phyloP scores from a whole-genome alignment of 2,113 vertebrate species.

The Caranx melampygus region DNA sequence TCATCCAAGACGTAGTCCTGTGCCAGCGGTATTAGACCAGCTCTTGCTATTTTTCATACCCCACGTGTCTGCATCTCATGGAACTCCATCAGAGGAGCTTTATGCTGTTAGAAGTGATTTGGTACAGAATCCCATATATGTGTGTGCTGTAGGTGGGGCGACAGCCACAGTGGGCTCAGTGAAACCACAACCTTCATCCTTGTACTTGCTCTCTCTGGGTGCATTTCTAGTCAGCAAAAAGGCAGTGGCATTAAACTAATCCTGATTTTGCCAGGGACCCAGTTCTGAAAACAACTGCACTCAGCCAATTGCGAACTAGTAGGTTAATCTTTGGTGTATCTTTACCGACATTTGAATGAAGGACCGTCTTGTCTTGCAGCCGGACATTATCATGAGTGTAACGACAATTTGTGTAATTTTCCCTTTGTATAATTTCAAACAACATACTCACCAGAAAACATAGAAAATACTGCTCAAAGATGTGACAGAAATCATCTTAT shows the following conservation, averaged over 20 bases:
- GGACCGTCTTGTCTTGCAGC: background rate
- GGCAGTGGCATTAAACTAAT: background rate
- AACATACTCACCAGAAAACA: background rate
- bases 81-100: slow-evolving; percentile 26
- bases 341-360: background rate
- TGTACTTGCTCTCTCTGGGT: slow-evolving; percentile 1
- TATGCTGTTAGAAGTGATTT: slow-evolving; percentile 46
- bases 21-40: slow-evolving; percentile 7
- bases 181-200: slow-evolving; percentile 29
- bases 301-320: background rate
- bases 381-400: too few relatives aligned
- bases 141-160: slow-evolving; percentile 12
- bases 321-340: background rate
- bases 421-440: background rate
- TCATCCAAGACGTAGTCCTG: slow-evolving; percentile 35
- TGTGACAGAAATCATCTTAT: background rate
- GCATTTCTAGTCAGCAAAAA: slow-evolving; percentile 2
- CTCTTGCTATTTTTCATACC: slow-evolving; percentile 6
- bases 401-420: background rate
- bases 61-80: slow-evolving; percentile 12
- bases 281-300: background rate
- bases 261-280: background rate
- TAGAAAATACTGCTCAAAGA: background rate
- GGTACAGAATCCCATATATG: slow-evolving; percentile 23
- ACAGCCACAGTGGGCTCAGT: slow-evolving; percentile 15